These are phyloP conservation scores for Acridotheres tristis DNA, from an alignment of 2,797 vertebrate genomes.

Conservation along the genomic window DNA sequence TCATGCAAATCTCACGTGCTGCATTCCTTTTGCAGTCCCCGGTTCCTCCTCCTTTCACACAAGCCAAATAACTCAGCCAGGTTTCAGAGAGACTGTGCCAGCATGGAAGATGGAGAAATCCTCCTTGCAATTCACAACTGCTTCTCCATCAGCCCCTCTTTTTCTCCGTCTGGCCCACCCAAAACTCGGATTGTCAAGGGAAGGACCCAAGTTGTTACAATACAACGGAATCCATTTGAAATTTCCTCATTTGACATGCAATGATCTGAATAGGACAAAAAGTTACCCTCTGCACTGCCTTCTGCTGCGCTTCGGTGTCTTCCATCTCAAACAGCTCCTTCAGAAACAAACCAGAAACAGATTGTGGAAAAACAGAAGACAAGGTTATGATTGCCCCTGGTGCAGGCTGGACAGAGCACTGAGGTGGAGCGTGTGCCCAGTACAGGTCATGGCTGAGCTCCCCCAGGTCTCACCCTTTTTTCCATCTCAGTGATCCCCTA, in stretches of 20 bases:
- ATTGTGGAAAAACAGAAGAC: not conserved
- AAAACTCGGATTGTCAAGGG: not conserved
- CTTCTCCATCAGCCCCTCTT: not conserved
- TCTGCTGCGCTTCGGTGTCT: not conserved
- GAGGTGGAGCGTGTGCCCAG: not conserved
- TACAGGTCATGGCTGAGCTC: not conserved
- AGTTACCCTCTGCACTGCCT: conserved; percentile 63
- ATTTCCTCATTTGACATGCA: not conserved
- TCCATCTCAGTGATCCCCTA: not conserved
- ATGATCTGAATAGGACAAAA: not conserved
- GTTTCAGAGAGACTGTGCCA: not conserved
- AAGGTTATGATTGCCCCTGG: not conserved
- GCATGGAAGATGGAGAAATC: not conserved
- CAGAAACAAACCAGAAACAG: not conserved
- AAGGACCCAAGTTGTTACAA: not conserved
- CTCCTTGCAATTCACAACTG: not conserved
- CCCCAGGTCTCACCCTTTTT: no score
- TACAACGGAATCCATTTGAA: not conserved
- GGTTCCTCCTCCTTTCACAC: not conserved
- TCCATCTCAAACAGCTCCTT: conserved; percentile 63
- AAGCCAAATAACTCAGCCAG: not conserved
- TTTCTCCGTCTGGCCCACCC: not conserved
- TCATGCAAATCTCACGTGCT: not conserved
- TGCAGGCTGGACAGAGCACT: not conserved
- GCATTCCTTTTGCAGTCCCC: not conserved